These are phyloP conservation scores for Oscheius myriophilus DNA, from an alignment of 2,888 invertebrate species.

Conservation along the genomic window DNA sequence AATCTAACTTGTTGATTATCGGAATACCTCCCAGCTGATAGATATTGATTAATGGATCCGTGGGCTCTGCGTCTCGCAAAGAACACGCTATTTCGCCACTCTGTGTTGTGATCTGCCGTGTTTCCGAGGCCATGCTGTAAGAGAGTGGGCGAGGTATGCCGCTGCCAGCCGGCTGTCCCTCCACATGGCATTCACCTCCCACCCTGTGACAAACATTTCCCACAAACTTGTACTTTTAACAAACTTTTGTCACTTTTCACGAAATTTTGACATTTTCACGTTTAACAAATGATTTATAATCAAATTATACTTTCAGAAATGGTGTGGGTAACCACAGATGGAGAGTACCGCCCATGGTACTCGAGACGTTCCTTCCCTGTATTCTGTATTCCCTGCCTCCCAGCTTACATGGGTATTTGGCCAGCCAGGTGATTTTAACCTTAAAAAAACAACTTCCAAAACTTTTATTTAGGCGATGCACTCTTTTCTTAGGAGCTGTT, in stretches of 20 bases:
- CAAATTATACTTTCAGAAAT: not conserved
- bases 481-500: slow-evolving; percentile 63
- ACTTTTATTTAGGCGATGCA: slow-evolving; percentile 53
- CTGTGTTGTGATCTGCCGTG: slow-evolving; percentile 27
- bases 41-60: slow-evolving; percentile 1
- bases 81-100: slow-evolving; percentile 1
- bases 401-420: slow-evolving; percentile 67
- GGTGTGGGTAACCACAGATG: slow-evolving; percentile 30
- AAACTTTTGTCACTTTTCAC: not conserved
- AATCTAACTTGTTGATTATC: not conserved
- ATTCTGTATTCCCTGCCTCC: slow-evolving; percentile 69
- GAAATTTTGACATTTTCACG: not conserved
- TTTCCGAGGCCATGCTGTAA: slow-evolving; percentile 20
- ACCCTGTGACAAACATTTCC: slow-evolving; percentile 9
- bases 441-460: not conserved
- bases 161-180: slow-evolving; percentile 21
- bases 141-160: slow-evolving; percentile 24
- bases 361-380: slow-evolving; percentile 61
- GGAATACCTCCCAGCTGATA: slow-evolving; percentile 15
- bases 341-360: slow-evolving; percentile 69
- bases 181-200: slow-evolving; percentile 23
- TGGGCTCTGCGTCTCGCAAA: slow-evolving; percentile 5
- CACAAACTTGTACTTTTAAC: not conserved
- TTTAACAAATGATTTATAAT: slow-evolving; percentile 5
- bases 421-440: slow-evolving; percentile 50